A percentile compares a stretch with the other conserved stretches of the same genome.
These are phyloP conservation scores for Patella caerulea DNA, from an alignment of 2,888 invertebrate genomes.

Conservation along the genomic window DNA sequence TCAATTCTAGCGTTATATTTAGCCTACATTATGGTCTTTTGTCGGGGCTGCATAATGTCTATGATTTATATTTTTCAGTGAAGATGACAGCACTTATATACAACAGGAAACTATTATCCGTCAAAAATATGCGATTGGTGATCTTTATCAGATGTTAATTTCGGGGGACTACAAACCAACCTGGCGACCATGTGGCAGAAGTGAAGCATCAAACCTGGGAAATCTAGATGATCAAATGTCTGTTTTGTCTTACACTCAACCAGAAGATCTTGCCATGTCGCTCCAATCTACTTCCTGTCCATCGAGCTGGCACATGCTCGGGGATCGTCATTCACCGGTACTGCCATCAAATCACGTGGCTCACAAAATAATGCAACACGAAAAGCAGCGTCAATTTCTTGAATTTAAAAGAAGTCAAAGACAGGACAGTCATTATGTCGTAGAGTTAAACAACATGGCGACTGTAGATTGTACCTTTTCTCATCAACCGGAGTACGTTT, in stretches of 20 bases:
- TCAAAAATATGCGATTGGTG: slow-evolving; percentile 47
- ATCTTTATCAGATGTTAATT: slow-evolving; percentile 31
- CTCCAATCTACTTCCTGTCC: slow-evolving; percentile 48
- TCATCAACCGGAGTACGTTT: neutral
- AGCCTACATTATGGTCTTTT: neutral
- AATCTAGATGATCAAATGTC: neutral
- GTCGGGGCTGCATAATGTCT: too few relatives aligned
- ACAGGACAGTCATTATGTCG: slow-evolving; percentile 21
- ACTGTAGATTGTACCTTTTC: too few relatives aligned
- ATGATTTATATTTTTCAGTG: slow-evolving; percentile 40
- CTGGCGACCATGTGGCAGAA: neutral
- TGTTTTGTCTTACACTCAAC: neutral
- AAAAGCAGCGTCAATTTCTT: slow-evolving; percentile 50
- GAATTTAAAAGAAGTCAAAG: slow-evolving; percentile 48
- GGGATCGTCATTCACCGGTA: slow-evolving; percentile 61
- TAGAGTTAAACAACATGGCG: neutral
- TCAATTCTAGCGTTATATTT: neutral
- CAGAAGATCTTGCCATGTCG: slow-evolving; percentile 34
- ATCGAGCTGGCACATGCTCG: slow-evolving; percentile 58
- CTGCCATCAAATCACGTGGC: slow-evolving; percentile 58
- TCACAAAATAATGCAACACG: slow-evolving; percentile 49
- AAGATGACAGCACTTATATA: slow-evolving; percentile 60
- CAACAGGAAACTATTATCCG: slow-evolving; percentile 56
- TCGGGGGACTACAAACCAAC: neutral
- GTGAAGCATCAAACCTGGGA: neutral